Evolutionary conservation across 2,888 invertebrate genomes (phyloP), one percentile per base, ranked within the genome.

Genomic region (Halictus quadricinctus): DNA sequence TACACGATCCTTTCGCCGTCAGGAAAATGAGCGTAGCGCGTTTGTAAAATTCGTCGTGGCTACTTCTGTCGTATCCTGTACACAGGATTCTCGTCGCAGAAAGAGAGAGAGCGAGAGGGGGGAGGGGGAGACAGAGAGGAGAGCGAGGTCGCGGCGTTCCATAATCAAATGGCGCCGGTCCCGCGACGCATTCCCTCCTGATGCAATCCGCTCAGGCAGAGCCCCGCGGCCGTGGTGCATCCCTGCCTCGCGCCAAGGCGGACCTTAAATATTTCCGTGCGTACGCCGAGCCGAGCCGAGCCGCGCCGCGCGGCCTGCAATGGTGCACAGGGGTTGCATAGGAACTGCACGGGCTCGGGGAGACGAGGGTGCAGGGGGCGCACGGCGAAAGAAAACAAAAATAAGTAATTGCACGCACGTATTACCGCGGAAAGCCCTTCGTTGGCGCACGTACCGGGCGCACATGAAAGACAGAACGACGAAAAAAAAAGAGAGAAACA

Each of bases 221-320:
- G 75, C 82, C 46, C 64, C 77, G 50, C 50, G 72, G 76, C 76
- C 58, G 58, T 70, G 83, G 46, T 79, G 80, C 80, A 79, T 85
- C 76, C 85, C 58, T 58, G 58, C n/a, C 79, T 72, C 84, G 85
- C 80, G 85, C 83, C 78, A 83, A 80, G 80, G 81, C 86, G 70
- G 85, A 84, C 88, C 88, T 88, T 88, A 88, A 88, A 88, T 89
- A 87, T 88, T 89, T 89, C 89, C 88, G 84, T 88, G 89, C 89
- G 89, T 87, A 74, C 79, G 72, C 81, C 43, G 50, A 54, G 54
- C 46, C 15, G 48, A 5, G 48, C 58, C 50, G 50, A 8, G 66
- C 80, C 43, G 50, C 21, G 10, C 21, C n/a, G n/a, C n/a, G 58
- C 58, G 58, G 58, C n/a, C 58, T 58, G 58, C 58, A 58, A 58